Evolutionary conservation across 2,888 invertebrate species (phyloP).

Genomic region (Pterostichus madidus): DNA sequence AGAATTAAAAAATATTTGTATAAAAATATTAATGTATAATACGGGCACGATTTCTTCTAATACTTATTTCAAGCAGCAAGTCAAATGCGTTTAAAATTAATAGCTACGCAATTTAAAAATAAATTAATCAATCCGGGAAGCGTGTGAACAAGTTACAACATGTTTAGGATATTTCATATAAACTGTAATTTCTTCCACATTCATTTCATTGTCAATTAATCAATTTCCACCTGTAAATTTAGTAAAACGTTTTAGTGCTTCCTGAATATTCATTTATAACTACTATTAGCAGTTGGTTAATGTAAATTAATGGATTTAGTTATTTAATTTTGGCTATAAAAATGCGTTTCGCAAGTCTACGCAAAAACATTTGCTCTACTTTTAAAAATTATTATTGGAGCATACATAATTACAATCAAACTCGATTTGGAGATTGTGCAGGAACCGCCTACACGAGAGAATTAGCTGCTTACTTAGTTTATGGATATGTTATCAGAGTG

Average conservation of each 20-base stretch:
- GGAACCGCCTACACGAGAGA: conserved; percentile 22
- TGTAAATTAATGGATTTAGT: conserved; percentile 36
- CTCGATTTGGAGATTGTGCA: neutral
- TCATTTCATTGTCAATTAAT: conserved; percentile 54
- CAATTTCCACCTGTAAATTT: conserved; percentile 13
- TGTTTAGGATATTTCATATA: conserved; percentile 11
- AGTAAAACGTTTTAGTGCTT: conserved; percentile 39
- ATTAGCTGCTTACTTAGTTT: neutral
- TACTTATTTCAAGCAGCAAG: conserved; percentile 4
- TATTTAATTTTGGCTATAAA: conserved; percentile 38
- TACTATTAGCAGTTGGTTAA: conserved; percentile 8
- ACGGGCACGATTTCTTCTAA: neutral
- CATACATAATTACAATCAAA: conserved; percentile 12
- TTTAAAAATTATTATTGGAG: conserved; percentile 40
- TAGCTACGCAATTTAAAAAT: conserved; percentile 21
- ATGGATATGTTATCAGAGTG: neutral
- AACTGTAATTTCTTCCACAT: conserved; percentile 23
- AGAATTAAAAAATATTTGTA: neutral
- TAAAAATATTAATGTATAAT: neutral
- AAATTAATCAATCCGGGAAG: conserved; percentile 37
- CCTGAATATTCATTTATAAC: conserved; percentile 39
- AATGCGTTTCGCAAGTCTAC: conserved; percentile 34
- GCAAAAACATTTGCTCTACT: conserved; percentile 55
- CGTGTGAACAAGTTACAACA: conserved; percentile 29
- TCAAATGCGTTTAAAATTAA: neutral